Evolutionary conservation across 2,888 invertebrate species (phyloP).

Genomic region (Abscondita cerata): DNA sequence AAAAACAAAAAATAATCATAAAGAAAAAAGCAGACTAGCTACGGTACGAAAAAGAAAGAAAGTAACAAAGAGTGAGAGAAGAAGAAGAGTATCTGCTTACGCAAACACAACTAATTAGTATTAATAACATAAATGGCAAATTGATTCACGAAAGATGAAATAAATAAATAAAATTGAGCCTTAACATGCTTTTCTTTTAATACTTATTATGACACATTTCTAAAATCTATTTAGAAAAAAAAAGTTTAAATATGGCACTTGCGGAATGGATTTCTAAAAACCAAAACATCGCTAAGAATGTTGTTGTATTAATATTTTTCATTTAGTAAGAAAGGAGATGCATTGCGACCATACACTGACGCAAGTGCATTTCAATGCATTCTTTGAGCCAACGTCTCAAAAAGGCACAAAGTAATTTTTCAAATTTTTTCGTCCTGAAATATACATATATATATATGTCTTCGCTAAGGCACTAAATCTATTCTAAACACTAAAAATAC

Average conservation of each 20-base stretch:
- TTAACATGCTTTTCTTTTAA: conserved; percentile 38
- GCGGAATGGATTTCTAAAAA: conserved; percentile 43
- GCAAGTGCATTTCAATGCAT: not conserved
- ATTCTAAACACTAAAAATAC: conserved; percentile 46
- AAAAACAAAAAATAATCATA: conserved; percentile 22
- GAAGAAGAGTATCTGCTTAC: conserved; percentile 5
- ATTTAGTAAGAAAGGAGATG: not conserved
- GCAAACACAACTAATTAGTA: conserved; percentile 13
- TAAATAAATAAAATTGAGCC: conserved; percentile 34
- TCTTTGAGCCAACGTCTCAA: conserved; percentile 42
- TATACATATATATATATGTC: no score
- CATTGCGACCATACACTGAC: no score
- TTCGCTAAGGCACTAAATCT: conserved; percentile 58
- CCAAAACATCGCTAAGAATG: not conserved
- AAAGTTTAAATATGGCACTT: conserved; percentile 44
- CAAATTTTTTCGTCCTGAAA: no score
- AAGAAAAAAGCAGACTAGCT: conserved; percentile 29
- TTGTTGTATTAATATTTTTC: not conserved
- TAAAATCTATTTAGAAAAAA: conserved; percentile 24
- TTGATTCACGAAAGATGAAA: conserved; percentile 50
- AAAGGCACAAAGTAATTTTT: conserved; percentile 47
- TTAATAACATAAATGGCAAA: conserved; percentile 51
- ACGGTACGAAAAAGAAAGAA: conserved; percentile 27
- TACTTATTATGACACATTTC: conserved; percentile 32
- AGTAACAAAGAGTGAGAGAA: conserved; percentile 42